Conservation (phyloP, 2,113 vertebrate species). For the Nerophis ophidion region DNA sequence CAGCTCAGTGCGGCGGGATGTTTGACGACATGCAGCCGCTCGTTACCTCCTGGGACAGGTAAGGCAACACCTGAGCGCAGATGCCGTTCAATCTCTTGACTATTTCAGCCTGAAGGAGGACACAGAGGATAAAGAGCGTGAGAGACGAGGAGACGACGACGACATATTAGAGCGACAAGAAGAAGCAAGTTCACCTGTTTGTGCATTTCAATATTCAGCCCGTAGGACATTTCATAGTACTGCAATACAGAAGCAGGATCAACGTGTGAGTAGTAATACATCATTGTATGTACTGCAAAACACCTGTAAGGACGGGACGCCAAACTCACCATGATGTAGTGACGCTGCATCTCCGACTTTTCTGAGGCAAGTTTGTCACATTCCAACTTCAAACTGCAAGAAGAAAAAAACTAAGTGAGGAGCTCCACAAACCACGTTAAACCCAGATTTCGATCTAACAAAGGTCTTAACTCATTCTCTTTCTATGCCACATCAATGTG, state of each 20-base stretch:
- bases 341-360: slow-evolving; percentile 98
- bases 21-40: too few relatives aligned
- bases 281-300: background rate
- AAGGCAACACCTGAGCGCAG: slow-evolving; percentile 94
- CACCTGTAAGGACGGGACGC: background rate
- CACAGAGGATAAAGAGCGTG: background rate
- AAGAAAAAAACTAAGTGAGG: background rate
- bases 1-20: too few relatives aligned
- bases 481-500: too few relatives aligned
- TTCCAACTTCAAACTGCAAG: slow-evolving; percentile 89
- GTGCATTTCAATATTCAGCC: slow-evolving; percentile 98
- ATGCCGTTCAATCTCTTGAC: slow-evolving; percentile 97
- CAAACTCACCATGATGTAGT: slow-evolving; percentile 90
- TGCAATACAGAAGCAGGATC: slow-evolving; percentile 26
- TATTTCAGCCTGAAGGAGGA: slow-evolving; percentile 82
- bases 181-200: slow-evolving; percentile 79
- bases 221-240: slow-evolving; percentile 99
- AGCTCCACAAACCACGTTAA: background rate
- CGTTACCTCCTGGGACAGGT: slow-evolving; percentile 94
- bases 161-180: background rate
- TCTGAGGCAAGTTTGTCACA: slow-evolving; percentile 97
- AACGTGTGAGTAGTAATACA: background rate
- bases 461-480: too few relatives aligned
- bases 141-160: background rate
- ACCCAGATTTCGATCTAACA: too few relatives aligned